Conservation (phyloP, 2,888 invertebrate species). For the Pammene aurita region DNA sequence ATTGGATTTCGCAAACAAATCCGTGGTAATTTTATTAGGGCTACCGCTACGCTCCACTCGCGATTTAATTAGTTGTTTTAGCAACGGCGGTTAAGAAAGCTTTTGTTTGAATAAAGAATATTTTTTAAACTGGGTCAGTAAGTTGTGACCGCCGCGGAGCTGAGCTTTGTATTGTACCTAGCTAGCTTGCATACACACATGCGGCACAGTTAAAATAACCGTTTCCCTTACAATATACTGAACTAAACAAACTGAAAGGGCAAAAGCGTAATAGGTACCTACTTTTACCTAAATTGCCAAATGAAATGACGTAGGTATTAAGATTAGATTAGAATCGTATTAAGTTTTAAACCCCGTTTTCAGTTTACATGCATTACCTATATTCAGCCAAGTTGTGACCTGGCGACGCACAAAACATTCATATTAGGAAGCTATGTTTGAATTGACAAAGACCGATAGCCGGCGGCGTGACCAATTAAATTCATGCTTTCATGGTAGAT, state of each 20-base stretch:
- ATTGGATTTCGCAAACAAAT: constrained; percentile 22
- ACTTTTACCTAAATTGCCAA: neutral
- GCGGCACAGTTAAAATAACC: neutral
- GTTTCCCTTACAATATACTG: neutral
- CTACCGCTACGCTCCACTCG: constrained; percentile 13
- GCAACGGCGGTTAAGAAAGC: neutral
- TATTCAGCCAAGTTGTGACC: no score
- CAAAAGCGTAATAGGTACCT: neutral
- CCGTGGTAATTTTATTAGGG: constrained; percentile 22
- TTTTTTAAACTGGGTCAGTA: constrained; percentile 31
- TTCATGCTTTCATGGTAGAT: neutral
- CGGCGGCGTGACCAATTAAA: neutral
- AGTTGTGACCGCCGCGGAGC: constrained; percentile 10
- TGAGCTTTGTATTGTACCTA: neutral
- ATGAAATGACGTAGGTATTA: neutral
- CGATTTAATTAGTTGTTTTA: constrained; percentile 27
- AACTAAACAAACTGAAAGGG: neutral
- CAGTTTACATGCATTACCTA: neutral
- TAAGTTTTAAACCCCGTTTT: neutral
- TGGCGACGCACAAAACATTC: no score
- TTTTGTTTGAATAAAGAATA: constrained; percentile 28
- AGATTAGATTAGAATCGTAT: neutral
- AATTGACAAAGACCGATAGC: neutral
- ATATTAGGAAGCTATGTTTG: no score
- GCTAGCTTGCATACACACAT: neutral